These are phyloP conservation scores for Cataglyphis rosenhaueri DNA, from an alignment of 2,888 invertebrate genomes.

Conservation along the genomic window DNA sequence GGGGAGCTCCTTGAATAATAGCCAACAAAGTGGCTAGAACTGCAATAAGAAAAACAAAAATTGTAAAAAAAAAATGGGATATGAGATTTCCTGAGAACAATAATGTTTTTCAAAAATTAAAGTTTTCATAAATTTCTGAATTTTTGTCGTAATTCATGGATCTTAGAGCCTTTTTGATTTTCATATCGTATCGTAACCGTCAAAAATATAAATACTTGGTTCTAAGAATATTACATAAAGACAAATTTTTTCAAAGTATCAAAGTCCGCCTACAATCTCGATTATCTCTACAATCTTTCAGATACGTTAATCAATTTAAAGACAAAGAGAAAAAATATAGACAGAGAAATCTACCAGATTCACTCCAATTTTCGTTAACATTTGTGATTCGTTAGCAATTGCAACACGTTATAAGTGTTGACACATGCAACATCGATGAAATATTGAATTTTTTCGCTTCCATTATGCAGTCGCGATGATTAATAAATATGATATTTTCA, in stretches of 20 bases:
- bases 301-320: not conserved
- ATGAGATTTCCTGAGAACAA: not conserved
- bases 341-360: too few species aligned
- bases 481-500: not conserved
- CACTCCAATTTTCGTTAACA: slow-evolving; percentile 36
- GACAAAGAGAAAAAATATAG: not conserved
- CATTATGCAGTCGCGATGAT: not conserved
- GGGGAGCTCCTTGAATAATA: slow-evolving; percentile 72
- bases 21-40: slow-evolving; percentile 77
- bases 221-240: slow-evolving; percentile 12
- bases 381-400: not conserved
- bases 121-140: not conserved
- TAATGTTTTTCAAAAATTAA: not conserved
- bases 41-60: slow-evolving; percentile 61
- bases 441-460: slow-evolving; percentile 1
- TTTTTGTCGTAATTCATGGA: not conserved
- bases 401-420: slow-evolving; percentile 4
- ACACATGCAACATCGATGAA: slow-evolving; percentile 16
- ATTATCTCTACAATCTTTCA: not conserved
- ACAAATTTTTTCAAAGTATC: not conserved
- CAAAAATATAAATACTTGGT: not conserved
- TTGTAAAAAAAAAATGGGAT: not conserved
- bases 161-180: not conserved
- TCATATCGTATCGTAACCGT: not conserved
- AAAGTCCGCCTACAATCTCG: not conserved